Conservation (phyloP, 2,888 invertebrate genomes). For the Rotaria socialis region DNA sequence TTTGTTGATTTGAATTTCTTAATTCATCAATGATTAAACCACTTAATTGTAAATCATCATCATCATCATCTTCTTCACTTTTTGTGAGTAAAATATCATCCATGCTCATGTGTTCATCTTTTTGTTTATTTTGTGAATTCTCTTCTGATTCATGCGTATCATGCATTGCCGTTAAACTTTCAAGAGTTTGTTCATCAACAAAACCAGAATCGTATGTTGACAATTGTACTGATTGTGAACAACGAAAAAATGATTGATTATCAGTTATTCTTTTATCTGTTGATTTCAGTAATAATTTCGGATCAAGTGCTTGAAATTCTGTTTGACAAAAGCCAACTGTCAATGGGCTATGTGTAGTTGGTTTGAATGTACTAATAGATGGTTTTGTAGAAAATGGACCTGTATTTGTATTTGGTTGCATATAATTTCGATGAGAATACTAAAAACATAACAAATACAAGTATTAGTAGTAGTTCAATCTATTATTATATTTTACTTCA, state of each 20-base stretch:
- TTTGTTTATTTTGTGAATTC: background rate
- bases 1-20: background rate
- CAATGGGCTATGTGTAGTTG: background rate
- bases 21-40: background rate
- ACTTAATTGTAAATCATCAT: background rate
- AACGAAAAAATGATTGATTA: background rate
- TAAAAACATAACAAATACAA: background rate
- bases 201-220: conserved; percentile 29
- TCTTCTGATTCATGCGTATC: background rate
- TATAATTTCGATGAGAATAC: background rate
- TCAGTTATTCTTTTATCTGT: background rate
- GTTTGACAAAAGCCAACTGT: background rate
- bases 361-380: background rate
- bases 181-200: conserved; percentile 6
- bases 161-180: background rate
- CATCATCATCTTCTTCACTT: background rate
- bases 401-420: background rate
- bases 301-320: conserved; percentile 18
- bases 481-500: background rate
- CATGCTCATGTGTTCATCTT: background rate
- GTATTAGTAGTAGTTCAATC: background rate
- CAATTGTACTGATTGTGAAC: background rate
- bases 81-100: conserved; percentile 8
- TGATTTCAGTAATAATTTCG: background rate
- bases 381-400: background rate